These are phyloP conservation scores for Olivierus martensii DNA, from an alignment of 1,140 invertebrate genomes.

Conservation along the genomic window DNA sequence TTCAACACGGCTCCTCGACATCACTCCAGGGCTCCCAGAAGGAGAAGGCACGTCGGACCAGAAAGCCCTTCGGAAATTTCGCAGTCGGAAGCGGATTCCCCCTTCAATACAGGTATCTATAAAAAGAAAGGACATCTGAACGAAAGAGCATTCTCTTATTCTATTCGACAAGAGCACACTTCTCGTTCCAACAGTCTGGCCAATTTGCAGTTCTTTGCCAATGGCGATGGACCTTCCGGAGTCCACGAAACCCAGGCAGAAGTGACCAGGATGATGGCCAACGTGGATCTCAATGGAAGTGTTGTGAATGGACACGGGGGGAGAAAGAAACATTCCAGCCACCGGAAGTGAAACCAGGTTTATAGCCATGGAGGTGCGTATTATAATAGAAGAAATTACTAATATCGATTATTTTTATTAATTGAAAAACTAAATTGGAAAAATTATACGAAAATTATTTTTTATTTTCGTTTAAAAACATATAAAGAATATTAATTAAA, in stretches of 20 bases:
- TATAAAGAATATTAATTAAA: too few relatives aligned
- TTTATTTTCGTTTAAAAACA: too few relatives aligned
- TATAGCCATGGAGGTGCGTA: too few relatives aligned
- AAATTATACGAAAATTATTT: too few relatives aligned
- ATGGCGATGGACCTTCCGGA: constrained; percentile 7
- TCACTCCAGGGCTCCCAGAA: background rate
- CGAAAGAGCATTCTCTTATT: constrained; percentile 84
- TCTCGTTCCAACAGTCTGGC: constrained; percentile 77
- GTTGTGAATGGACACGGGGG: too few relatives aligned
- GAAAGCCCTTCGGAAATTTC: background rate
- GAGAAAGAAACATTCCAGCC: too few relatives aligned
- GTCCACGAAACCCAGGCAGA: background rate
- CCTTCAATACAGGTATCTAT: constrained; percentile 74
- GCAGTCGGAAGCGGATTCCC: constrained; percentile 40
- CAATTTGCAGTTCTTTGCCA: constrained; percentile 40
- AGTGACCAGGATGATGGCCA: constrained; percentile 19
- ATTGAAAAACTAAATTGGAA: too few relatives aligned
- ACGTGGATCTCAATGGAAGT: constrained; percentile 18
- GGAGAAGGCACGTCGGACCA: background rate
- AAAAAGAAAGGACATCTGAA: constrained; percentile 81
- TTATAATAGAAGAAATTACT: too few relatives aligned
- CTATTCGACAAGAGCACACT: constrained; percentile 79
- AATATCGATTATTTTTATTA: too few relatives aligned
- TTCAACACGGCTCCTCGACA: constrained; percentile 14
- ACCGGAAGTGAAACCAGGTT: too few relatives aligned